Evolutionary conservation across 2,888 invertebrate genomes (phyloP).

Genomic region (Eueremaeus valkanovi): DNA sequence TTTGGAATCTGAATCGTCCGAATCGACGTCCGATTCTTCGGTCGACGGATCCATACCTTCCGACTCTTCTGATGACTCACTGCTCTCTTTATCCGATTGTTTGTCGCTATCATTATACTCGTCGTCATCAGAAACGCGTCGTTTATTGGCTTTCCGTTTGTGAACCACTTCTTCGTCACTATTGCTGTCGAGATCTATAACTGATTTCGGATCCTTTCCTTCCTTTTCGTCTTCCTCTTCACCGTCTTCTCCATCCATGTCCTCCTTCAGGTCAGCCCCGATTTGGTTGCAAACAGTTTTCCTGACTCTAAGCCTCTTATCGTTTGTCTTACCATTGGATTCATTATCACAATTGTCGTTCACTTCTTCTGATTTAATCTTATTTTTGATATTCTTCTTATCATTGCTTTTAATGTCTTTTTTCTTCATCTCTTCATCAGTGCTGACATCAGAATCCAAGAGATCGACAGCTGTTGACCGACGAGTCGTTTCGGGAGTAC

Average conservation of each 20-base stretch:
- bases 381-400: background rate
- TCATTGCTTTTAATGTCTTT: background rate
- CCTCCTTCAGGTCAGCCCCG: background rate
- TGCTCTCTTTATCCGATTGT: background rate
- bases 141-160: background rate
- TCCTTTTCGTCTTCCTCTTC: background rate
- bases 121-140: background rate
- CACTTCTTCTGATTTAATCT: background rate
- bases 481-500: background rate
- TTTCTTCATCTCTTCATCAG: background rate
- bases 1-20: slow-evolving; percentile 22
- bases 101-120: background rate
- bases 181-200: background rate
- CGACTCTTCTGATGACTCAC: background rate
- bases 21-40: background rate
- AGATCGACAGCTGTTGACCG: background rate
- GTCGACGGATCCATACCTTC: background rate
- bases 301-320: background rate
- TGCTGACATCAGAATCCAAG: slow-evolving; percentile 9
- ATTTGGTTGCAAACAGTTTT: background rate
- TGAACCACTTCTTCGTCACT: background rate
- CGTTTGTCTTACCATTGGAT: background rate
- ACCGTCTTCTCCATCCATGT: background rate
- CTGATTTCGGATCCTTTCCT: background rate
- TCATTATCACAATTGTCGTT: background rate